These are phyloP conservation scores for Remorina albescens DNA, from an alignment of 2,797 vertebrate genomes.

Conservation along the genomic window DNA sequence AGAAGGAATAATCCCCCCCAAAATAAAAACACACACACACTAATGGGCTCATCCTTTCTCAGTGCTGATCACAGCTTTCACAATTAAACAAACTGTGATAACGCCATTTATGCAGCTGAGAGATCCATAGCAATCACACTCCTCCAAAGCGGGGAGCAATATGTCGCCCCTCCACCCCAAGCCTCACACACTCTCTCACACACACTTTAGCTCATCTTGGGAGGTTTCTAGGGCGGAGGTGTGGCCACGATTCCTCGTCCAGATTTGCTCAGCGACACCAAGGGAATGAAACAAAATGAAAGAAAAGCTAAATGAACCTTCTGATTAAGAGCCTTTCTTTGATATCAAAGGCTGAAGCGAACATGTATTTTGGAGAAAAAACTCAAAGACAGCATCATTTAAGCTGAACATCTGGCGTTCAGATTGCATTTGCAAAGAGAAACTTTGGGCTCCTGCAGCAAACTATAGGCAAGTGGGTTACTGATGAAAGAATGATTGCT, in stretches of 20 bases:
- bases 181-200: conserved; percentile 15
- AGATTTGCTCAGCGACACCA: background rate
- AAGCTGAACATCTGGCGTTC: conserved; percentile 31
- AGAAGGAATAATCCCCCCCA: conserved; percentile 20
- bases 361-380: conserved; percentile 4
- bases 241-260: conserved; percentile 38
- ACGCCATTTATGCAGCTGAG: conserved; percentile 72
- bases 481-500: conserved; percentile 55
- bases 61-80: conserved; percentile 82
- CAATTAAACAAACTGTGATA: conserved; percentile 82
- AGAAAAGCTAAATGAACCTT: conserved; percentile 16
- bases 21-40: background rate
- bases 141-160: conserved; percentile 27
- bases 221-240: conserved; percentile 43
- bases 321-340: background rate
- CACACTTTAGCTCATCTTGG: conserved; percentile 24
- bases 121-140: conserved; percentile 80
- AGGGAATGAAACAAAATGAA: conserved; percentile 17
- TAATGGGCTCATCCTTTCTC: conserved; percentile 35
- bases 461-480: conserved; percentile 27
- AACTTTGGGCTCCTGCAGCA: too few relatives aligned
- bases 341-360: background rate
- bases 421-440: too few relatives aligned
- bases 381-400: conserved; percentile 19
- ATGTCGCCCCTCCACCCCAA: conserved; percentile 31